phyloP scores from a whole-genome alignment of 2,113 vertebrate species.

The cattle (Bos taurus) region DNA sequence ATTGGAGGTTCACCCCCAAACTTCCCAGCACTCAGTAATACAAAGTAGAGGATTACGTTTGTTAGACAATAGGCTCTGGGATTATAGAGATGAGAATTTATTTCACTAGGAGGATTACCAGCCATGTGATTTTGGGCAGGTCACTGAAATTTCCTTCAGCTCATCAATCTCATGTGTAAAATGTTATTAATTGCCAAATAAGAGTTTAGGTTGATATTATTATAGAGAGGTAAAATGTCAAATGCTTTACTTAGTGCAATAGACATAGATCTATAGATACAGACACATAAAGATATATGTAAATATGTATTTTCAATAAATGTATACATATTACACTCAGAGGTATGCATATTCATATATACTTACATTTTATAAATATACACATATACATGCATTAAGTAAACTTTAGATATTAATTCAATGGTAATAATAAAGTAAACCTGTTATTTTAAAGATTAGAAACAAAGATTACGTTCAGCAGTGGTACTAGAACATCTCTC shows the following conservation, averaged over 20 bases:
- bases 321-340: neutral
- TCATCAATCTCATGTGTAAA: neutral
- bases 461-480: neutral
- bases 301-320: neutral
- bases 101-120: neutral
- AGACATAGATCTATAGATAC: neutral
- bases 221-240: neutral
- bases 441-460: neutral
- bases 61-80: neutral
- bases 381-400: neutral
- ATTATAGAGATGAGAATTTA: neutral
- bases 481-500: neutral
- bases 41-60: neutral
- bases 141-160: neutral
- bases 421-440: neutral
- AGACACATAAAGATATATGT: neutral
- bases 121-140: neutral
- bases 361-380: neutral
- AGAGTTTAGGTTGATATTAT: neutral
- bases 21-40: neutral
- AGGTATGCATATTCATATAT: neutral
- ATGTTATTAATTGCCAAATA: neutral
- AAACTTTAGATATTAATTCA: neutral
- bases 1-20: neutral
- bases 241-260: neutral